Conservation (phyloP, 2,888 invertebrate species). For the Hecatera dysodea region DNA sequence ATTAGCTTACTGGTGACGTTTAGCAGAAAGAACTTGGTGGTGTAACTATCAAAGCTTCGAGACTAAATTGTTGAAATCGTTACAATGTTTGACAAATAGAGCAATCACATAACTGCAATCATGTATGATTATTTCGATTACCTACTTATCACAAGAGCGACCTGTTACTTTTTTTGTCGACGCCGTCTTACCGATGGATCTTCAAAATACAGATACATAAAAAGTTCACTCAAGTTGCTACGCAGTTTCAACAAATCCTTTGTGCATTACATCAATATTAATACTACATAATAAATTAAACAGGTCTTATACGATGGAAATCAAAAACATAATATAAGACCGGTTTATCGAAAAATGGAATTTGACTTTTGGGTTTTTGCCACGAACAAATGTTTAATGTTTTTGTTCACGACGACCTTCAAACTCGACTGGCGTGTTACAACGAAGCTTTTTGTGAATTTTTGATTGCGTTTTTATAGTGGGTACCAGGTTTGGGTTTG, state of each 20-base stretch:
- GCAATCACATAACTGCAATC: too few species aligned
- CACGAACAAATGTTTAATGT: slow-evolving; percentile 43
- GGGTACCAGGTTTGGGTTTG: not conserved
- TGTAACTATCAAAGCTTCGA: too few species aligned
- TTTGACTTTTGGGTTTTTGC: slow-evolving; percentile 65
- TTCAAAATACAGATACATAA: not conserved
- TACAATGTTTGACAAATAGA: not conserved
- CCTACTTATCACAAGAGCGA: not conserved
- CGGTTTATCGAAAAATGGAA: slow-evolving; percentile 56
- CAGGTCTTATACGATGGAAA: slow-evolving; percentile 32
- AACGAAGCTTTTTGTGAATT: slow-evolving; percentile 7
- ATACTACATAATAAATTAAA: slow-evolving; percentile 46
- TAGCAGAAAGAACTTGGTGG: not conserved
- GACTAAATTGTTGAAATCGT: not conserved
- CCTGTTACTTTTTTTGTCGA: not conserved
- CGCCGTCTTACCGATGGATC: not conserved
- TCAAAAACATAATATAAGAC: slow-evolving; percentile 56
- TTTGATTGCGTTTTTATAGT: slow-evolving; percentile 1
- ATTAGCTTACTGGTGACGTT: not conserved
- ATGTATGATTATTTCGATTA: not conserved
- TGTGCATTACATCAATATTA: slow-evolving; percentile 1
- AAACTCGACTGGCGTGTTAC: slow-evolving; percentile 12
- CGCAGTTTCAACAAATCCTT: slow-evolving; percentile 8
- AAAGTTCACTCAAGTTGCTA: not conserved
- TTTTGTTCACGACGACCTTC: slow-evolving; percentile 53